These are phyloP conservation scores for Melopsittacus undulatus DNA, from an alignment of 2,797 vertebrate genomes.

Conservation along the genomic window DNA sequence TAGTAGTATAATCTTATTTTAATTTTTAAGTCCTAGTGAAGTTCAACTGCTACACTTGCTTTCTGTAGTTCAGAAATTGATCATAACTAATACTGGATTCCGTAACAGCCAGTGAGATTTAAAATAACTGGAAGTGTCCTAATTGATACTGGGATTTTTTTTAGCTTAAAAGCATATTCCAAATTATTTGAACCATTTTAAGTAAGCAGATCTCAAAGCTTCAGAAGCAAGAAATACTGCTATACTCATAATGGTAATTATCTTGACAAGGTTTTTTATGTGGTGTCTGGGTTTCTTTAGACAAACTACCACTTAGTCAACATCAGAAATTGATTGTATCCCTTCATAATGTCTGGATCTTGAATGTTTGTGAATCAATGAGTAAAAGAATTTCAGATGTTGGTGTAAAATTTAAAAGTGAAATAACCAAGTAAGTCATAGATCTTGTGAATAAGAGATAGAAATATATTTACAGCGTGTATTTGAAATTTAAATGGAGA, in stretches of 20 bases:
- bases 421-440: background rate
- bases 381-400: background rate
- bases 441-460: background rate
- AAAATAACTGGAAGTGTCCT: background rate
- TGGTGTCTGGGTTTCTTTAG: background rate
- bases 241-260: background rate
- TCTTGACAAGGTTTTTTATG: background rate
- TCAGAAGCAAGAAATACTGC: background rate
- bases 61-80: background rate
- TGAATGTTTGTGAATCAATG: background rate
- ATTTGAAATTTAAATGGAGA: background rate
- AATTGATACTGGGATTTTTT: background rate
- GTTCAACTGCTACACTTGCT: background rate
- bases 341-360: background rate
- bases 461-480: background rate
- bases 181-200: background rate
- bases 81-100: background rate
- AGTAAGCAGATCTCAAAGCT: background rate
- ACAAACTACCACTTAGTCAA: background rate
- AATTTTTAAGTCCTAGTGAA: background rate
- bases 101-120: background rate
- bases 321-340: background rate
- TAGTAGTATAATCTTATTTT: background rate
- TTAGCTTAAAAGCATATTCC: background rate
- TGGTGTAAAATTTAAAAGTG: background rate